Conservation (phyloP, 2,888 invertebrate genomes). For the Standfussiana lucernea region DNA sequence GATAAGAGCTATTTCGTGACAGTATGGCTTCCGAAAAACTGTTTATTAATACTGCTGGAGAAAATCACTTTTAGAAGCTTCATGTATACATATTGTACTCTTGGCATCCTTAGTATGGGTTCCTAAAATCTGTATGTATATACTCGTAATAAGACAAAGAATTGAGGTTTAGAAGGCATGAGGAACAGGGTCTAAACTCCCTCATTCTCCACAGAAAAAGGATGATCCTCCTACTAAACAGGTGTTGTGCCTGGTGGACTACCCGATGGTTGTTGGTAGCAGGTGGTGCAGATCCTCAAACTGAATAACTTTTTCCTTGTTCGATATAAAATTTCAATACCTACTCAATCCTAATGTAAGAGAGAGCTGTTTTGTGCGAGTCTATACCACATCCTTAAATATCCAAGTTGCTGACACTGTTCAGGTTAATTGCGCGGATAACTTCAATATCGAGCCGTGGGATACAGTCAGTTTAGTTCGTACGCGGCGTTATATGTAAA, state of each 20-base stretch:
- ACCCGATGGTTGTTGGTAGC: not conserved
- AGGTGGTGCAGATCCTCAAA: not conserved
- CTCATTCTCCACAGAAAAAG: not conserved
- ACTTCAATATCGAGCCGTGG: too few relatives aligned
- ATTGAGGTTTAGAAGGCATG: not conserved
- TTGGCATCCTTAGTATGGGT: not conserved
- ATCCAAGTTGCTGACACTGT: not conserved
- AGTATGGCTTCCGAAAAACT: not conserved
- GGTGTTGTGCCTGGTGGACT: not conserved
- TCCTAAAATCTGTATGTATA: not conserved
- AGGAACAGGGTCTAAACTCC: not conserved
- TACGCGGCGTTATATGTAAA: not conserved
- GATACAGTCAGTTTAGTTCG: not conserved
- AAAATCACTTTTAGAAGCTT: not conserved
- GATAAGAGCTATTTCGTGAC: not conserved
- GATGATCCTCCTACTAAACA: not conserved
- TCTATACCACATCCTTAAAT: not conserved
- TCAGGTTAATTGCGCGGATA: not conserved
- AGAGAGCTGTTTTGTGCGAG: not conserved
- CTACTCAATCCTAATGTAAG: not conserved
- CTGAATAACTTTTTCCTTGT: too few relatives aligned
- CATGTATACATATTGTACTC: not conserved
- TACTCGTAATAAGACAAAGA: not conserved
- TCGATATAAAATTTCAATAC: not conserved
- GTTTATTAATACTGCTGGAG: not conserved